phyloP scores from a whole-genome alignment of 2,797 vertebrate species.

The Iguana delicatissima region DNA sequence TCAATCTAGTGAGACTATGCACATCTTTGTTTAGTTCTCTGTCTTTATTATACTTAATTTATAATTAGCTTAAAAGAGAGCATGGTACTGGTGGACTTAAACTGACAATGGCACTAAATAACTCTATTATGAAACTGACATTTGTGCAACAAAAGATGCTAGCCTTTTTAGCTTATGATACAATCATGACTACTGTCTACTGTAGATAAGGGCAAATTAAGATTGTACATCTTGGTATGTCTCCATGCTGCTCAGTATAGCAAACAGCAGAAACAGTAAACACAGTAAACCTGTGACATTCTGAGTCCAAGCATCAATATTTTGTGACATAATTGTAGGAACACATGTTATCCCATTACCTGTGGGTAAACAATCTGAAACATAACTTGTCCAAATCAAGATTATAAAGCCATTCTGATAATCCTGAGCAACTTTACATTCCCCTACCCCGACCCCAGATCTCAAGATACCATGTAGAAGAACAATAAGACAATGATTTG shows the following conservation, averaged over 20 bases:
- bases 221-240: not conserved
- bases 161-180: constrained; percentile 15
- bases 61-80: constrained; percentile 25
- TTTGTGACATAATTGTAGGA: not conserved
- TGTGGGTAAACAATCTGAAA: not conserved
- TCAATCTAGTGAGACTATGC: not conserved
- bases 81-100: constrained; percentile 40
- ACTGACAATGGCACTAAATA: constrained; percentile 35
- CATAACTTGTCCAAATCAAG: not conserved
- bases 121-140: constrained; percentile 31
- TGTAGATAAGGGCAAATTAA: constrained; percentile 6
- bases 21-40: not conserved
- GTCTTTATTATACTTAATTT: constrained; percentile 12
- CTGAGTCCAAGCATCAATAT: not conserved
- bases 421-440: not conserved
- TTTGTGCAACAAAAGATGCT: constrained; percentile 1
- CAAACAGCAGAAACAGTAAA: not conserved
- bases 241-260: not conserved
- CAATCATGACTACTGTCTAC: constrained; percentile 17
- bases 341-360: not conserved
- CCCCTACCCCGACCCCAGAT: too few species aligned
- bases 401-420: not conserved
- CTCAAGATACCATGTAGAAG: too few species aligned
- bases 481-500: too few species aligned
- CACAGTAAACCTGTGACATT: not conserved